phyloP scores from a whole-genome alignment of 2,113 vertebrate species.

The Leptobrachium leishanense region DNA sequence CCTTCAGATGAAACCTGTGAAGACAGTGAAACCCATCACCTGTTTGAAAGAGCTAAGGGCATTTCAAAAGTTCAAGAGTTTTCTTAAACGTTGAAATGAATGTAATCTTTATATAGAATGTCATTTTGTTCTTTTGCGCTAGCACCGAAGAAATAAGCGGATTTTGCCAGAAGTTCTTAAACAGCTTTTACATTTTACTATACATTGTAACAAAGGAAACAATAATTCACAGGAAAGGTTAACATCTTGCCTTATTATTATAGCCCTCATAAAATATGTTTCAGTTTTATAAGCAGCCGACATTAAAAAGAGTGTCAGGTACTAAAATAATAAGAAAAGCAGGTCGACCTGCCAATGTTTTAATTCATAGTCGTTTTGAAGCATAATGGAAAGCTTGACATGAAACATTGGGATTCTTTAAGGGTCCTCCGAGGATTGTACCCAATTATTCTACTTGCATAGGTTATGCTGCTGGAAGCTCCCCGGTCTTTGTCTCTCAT shows the following conservation, averaged over 20 bases:
- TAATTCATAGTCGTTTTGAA: slow-evolving; percentile 7
- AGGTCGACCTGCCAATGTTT: slow-evolving; percentile 51
- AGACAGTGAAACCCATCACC: slow-evolving; percentile 55
- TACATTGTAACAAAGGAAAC: slow-evolving; percentile 57
- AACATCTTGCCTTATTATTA: slow-evolving; percentile 58
- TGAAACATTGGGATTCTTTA: too few relatives aligned
- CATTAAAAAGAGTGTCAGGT: slow-evolving; percentile 45
- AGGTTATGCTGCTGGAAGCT: too few relatives aligned
- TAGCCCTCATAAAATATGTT: slow-evolving; percentile 51
- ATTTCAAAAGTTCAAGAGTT: slow-evolving; percentile 65
- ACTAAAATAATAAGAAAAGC: slow-evolving; percentile 50
- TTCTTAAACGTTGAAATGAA: slow-evolving; percentile 59
- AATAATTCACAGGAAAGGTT: slow-evolving; percentile 56
- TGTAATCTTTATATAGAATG: slow-evolving; percentile 60
- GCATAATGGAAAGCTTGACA: too few relatives aligned
- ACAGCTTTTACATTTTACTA: slow-evolving; percentile 37
- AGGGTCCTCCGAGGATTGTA: too few relatives aligned
- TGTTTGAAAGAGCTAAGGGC: slow-evolving; percentile 58
- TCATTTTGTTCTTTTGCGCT: slow-evolving; percentile 59
- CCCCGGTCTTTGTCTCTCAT: too few relatives aligned
- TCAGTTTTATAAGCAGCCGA: slow-evolving; percentile 48
- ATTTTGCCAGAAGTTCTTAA: slow-evolving; percentile 56
- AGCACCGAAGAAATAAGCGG: slow-evolving; percentile 54
- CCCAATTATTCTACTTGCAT: too few relatives aligned
- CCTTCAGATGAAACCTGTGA: slow-evolving; percentile 49